Evolutionary conservation across 2,888 invertebrate species (phyloP).

Genomic region (Lasius fuliginosus): DNA sequence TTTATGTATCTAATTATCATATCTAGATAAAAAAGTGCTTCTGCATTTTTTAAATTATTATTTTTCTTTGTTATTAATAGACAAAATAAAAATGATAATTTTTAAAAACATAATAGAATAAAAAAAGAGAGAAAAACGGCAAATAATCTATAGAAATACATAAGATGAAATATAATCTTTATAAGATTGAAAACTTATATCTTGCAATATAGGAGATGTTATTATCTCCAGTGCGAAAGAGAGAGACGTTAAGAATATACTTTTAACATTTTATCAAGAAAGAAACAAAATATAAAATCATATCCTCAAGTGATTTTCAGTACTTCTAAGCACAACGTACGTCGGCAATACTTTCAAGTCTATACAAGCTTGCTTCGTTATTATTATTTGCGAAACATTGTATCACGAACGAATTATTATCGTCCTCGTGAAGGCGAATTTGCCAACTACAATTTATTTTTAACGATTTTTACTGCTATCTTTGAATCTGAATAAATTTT

Average conservation of each 20-base stretch:
- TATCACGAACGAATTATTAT: conserved; percentile 49
- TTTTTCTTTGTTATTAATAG: not conserved
- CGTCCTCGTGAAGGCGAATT: conserved; percentile 40
- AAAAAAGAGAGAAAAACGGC: not conserved
- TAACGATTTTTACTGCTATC: conserved; percentile 18
- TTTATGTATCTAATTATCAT: conserved; percentile 1
- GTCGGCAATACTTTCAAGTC: not conserved
- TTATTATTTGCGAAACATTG: conserved; percentile 56
- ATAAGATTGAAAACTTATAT: not conserved
- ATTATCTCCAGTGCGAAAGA: not conserved
- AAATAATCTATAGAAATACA: not conserved
- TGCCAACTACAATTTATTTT: conserved; percentile 40
- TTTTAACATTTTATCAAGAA: conserved; percentile 9
- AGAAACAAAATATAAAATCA: conserved; percentile 13
- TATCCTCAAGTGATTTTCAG: conserved; percentile 29
- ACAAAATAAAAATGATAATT: not conserved
- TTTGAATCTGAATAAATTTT: conserved; percentile 29
- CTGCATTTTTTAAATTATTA: not conserved
- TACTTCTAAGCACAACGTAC: conserved; percentile 17
- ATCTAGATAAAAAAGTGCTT: not conserved
- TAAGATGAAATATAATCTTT: not conserved
- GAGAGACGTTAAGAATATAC: not conserved
- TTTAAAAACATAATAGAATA: not conserved
- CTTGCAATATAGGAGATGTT: not conserved
- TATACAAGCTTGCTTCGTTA: conserved; percentile 40